phyloP scores from a whole-genome alignment of 2,113 vertebrate genomes.

The Salvator merianae region DNA sequence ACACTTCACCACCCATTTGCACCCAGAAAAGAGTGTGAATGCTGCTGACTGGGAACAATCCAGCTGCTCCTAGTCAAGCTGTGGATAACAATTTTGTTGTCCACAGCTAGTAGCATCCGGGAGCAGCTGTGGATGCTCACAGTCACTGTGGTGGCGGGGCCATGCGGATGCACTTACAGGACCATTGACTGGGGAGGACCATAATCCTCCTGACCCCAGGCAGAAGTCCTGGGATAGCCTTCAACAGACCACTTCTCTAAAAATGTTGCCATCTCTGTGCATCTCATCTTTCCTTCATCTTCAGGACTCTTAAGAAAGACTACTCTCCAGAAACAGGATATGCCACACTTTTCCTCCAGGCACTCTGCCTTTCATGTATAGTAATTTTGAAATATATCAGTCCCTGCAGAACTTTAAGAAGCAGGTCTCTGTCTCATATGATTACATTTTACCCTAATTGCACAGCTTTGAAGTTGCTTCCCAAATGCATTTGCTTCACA shows the following conservation, averaged over 20 bases:
- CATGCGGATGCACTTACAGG: no score
- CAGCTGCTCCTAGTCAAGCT: no score
- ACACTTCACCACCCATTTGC: no score
- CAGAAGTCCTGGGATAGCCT: background rate
- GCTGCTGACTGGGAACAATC: no score
- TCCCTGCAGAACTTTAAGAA: background rate
- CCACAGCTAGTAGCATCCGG: no score
- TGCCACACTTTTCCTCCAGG: background rate
- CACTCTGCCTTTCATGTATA: constrained; percentile 1
- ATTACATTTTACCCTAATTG: background rate
- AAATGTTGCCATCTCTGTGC: background rate
- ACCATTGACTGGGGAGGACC: background rate
- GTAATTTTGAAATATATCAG: constrained; percentile 1
- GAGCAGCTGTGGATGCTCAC: no score
- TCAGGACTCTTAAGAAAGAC: background rate
- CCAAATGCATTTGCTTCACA: background rate
- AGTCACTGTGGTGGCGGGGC: no score
- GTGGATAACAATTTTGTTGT: no score
- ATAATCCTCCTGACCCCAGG: background rate
- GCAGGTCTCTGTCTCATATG: background rate
- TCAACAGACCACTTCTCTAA: background rate
- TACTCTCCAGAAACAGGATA: background rate
- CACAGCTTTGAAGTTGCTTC: constrained; percentile 13
- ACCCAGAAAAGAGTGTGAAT: no score
- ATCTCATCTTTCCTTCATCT: background rate